A percentile compares a stretch with the other conserved stretches of the same genome.
These are phyloP conservation scores for Epinotia nisella DNA, from an alignment of 2,888 invertebrate genomes.

Conservation along the genomic window DNA sequence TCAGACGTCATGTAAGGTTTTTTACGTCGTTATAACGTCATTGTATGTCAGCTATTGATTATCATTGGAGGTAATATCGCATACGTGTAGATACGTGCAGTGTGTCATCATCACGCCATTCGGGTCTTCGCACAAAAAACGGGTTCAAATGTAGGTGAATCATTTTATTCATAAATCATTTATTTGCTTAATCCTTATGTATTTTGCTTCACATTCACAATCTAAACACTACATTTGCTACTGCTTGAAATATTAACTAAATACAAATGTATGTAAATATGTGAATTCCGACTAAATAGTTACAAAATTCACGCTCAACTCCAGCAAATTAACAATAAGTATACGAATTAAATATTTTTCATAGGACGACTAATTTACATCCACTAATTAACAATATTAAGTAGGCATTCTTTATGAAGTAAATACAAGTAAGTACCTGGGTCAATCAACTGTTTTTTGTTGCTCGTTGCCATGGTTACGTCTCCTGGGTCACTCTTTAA, in stretches of 20 bases:
- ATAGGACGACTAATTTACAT: neutral
- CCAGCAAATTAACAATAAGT: too few species aligned
- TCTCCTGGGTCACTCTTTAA: too few species aligned
- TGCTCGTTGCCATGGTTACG: too few species aligned
- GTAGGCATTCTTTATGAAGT: neutral
- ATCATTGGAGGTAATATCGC: neutral
- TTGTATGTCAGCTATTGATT: neutral
- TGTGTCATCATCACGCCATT: conserved; percentile 19
- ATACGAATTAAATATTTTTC: too few species aligned
- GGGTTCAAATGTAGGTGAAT: conserved; percentile 37
- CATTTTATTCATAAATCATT: too few species aligned
- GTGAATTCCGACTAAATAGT: neutral
- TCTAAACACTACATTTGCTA: conserved; percentile 16
- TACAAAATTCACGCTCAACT: too few species aligned
- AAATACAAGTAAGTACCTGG: neutral
- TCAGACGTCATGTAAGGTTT: neutral
- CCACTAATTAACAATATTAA: neutral
- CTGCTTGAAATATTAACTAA: neutral
- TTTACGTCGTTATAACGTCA: conserved; percentile 12
- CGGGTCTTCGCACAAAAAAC: conserved; percentile 16
- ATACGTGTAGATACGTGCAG: neutral
- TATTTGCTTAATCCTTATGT: conserved; percentile 38
- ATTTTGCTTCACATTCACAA: conserved; percentile 34
- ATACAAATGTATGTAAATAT: neutral
- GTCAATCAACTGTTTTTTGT: too few species aligned